These are phyloP conservation scores for Galerucella pusilla DNA, from an alignment of 2,888 invertebrate species.

Conservation along the genomic window DNA sequence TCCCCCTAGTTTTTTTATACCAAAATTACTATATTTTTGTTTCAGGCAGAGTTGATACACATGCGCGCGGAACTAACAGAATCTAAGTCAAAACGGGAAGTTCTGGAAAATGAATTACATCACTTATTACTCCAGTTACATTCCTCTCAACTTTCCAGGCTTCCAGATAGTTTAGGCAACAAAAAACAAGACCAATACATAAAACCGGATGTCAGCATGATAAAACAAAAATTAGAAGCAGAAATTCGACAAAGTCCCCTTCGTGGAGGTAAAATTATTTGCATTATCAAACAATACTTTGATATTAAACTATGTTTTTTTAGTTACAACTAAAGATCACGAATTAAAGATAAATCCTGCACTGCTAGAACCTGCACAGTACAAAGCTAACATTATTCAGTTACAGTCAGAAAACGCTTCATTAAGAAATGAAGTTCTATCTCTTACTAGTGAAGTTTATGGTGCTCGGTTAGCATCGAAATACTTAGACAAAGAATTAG, in stretches of 20 bases:
- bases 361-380: slow-evolving; percentile 62
- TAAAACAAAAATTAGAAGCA: slow-evolving; percentile 64
- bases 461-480: slow-evolving; percentile 87
- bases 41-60: slow-evolving; percentile 81
- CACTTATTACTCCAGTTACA: slow-evolving; percentile 72
- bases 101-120: slow-evolving; percentile 73
- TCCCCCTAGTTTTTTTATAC: neutral
- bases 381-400: slow-evolving; percentile 70
- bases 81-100: slow-evolving; percentile 71
- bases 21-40: slow-evolving; percentile 36
- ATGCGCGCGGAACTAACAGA: slow-evolving; percentile 80
- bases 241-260: slow-evolving; percentile 64
- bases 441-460: slow-evolving; percentile 84
- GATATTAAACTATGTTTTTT: slow-evolving; percentile 5
- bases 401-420: slow-evolving; percentile 76
- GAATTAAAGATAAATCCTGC: slow-evolving; percentile 62
- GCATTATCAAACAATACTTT: too few species aligned
- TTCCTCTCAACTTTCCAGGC: slow-evolving; percentile 69
- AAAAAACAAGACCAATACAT: slow-evolving; percentile 60
- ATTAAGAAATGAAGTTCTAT: slow-evolving; percentile 76
- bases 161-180: slow-evolving; percentile 62
- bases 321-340: slow-evolving; percentile 49
- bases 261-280: slow-evolving; percentile 51
- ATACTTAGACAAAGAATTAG: slow-evolving; percentile 87
- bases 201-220: slow-evolving; percentile 63